A percentile compares a stretch with the other conserved stretches of the same genome.
These are phyloP conservation scores for Melanotaenia maccullochi DNA, from an alignment of 2,797 vertebrate genomes.

Conservation along the genomic window DNA sequence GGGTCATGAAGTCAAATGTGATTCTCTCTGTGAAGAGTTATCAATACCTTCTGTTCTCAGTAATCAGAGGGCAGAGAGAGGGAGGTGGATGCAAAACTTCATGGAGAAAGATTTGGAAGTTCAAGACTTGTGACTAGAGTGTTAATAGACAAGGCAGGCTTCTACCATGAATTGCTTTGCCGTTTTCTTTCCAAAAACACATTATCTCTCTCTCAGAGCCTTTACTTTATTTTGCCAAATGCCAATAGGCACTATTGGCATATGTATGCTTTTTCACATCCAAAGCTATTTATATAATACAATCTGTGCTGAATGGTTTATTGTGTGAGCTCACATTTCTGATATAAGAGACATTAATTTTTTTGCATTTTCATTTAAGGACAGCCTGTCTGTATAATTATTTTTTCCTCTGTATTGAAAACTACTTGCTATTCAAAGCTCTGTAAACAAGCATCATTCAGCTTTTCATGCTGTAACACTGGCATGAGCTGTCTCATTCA, in stretches of 20 bases:
- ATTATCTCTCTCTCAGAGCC: conserved; percentile 68
- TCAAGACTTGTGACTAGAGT: conserved; percentile 49
- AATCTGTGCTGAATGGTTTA: conserved; percentile 70
- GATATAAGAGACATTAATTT: conserved; percentile 67
- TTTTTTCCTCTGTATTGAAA: conserved; percentile 40
- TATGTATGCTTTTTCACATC: conserved; percentile 52
- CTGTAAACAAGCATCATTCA: conserved; percentile 53
- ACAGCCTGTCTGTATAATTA: conserved; percentile 45
- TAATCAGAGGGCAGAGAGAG: conserved; percentile 31
- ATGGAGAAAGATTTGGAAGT: conserved; percentile 31
- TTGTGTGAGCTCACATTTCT: conserved; percentile 70
- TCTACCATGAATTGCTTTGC: conserved; percentile 52
- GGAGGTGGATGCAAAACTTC: conserved; percentile 22
- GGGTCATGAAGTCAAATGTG: conserved; percentile 66
- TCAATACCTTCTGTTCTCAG: conserved; percentile 60
- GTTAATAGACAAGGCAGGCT: conserved; percentile 48
- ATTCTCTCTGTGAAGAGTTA: conserved; percentile 64
- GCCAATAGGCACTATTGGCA: conserved; percentile 73
- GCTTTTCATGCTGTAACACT: conserved; percentile 43
- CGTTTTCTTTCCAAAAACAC: conserved; percentile 67
- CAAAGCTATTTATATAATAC: conserved; percentile 71
- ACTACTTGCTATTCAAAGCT: conserved; percentile 41
- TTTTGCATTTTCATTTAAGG: conserved; percentile 62
- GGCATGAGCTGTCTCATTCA: conserved; percentile 34
- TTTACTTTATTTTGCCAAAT: conserved; percentile 65